These are phyloP conservation scores for Phenganax stokvisi DNA, from an alignment of 92 coral and sea anemone genomes.

Conservation along the genomic window DNA sequence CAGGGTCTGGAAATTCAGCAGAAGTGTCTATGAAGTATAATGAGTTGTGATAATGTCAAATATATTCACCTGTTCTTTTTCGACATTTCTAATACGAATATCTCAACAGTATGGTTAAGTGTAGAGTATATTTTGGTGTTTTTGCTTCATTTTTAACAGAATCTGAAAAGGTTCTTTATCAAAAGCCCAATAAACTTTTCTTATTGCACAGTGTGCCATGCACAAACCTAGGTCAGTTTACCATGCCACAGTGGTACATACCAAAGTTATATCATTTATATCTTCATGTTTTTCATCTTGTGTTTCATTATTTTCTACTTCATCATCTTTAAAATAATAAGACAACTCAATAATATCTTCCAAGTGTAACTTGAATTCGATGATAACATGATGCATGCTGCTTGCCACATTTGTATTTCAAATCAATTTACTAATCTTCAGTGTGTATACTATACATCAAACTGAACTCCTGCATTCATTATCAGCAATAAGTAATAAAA, in stretches of 20 bases:
- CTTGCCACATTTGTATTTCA: neutral
- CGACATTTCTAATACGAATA: too few species aligned
- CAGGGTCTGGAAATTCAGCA: too few species aligned
- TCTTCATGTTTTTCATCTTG: conserved; percentile 57
- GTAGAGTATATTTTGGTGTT: too few species aligned
- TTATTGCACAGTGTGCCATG: too few species aligned
- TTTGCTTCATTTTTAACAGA: too few species aligned
- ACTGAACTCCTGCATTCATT: neutral
- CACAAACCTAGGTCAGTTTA: neutral
- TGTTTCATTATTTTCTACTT: conserved; percentile 49
- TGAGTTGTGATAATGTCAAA: too few species aligned
- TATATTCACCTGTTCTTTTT: too few species aligned
- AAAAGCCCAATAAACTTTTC: too few species aligned
- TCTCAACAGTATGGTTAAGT: too few species aligned
- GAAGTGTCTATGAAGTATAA: too few species aligned
- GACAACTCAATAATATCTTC: neutral
- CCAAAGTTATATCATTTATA: conserved; percentile 32
- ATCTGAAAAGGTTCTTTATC: too few species aligned
- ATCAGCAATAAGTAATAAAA: too few species aligned
- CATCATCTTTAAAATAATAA: conserved; percentile 6
- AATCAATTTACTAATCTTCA: neutral
- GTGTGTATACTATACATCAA: neutral
- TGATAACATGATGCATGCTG: neutral
- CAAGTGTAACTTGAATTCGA: neutral
- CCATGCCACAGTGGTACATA: conserved; percentile 9